Percentiles rank a stretch among this genome's conserved stretches.
phyloP scores from a whole-genome alignment of 2,888 invertebrate genomes.

The Cephus pygmeus region DNA sequence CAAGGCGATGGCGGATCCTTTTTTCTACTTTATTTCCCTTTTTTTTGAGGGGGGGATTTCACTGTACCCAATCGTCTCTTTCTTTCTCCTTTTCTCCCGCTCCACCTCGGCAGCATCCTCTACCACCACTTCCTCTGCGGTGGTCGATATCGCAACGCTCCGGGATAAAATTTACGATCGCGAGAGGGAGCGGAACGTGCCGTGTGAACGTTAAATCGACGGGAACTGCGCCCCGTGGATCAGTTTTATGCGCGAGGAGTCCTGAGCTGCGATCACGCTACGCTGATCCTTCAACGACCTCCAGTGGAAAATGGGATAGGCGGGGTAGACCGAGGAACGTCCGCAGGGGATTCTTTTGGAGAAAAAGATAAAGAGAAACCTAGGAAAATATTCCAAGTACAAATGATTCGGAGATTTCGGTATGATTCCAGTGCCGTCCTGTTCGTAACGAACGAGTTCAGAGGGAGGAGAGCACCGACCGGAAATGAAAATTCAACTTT shows the following conservation, averaged over 20 bases:
- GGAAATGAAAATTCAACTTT: not conserved
- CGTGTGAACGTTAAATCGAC: constrained; percentile 1
- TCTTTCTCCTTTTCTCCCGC: not conserved
- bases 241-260: not conserved
- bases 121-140: constrained; percentile 1
- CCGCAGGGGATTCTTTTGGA: not conserved
- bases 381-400: too few relatives aligned
- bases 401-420: not conserved
- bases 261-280: constrained; percentile 4
- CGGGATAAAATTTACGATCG: constrained; percentile 39
- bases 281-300: constrained; percentile 1
- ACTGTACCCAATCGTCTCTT: not conserved
- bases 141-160: constrained; percentile 45
- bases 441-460: too few relatives aligned
- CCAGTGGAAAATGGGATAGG: not conserved
- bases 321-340: not conserved
- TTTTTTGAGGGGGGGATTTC: too few relatives aligned
- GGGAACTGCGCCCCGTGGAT: constrained; percentile 1
- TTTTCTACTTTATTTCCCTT: not conserved
- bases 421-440: not conserved
- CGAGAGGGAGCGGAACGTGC: constrained; percentile 6
- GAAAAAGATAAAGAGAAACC: not conserved
- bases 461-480: not conserved
- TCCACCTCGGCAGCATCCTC: not conserved
- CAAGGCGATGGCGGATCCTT: constrained; percentile 31